Percentiles rank a stretch among this genome's conserved stretches.
phyloP scores from a whole-genome alignment of 2,888 invertebrate species.

The Drosophila pseudotakahashii region DNA sequence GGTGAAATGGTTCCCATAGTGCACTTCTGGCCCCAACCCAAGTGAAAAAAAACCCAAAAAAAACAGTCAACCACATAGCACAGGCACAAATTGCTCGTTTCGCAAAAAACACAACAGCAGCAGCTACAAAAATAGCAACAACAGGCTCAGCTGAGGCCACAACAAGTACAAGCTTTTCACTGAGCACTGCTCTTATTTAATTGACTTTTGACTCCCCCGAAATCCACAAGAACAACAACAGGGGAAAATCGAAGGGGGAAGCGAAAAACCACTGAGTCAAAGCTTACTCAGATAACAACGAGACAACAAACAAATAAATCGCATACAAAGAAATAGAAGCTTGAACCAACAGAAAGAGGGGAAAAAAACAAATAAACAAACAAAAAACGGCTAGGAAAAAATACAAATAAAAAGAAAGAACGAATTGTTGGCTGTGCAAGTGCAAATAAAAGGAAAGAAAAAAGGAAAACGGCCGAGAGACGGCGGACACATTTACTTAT shows the following conservation, averaged over 20 bases:
- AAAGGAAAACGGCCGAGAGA: constrained; percentile 47
- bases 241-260: constrained; percentile 17
- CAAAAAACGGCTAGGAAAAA: constrained; percentile 28
- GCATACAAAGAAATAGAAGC: constrained; percentile 68
- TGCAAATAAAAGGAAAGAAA: constrained; percentile 68
- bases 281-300: constrained; percentile 76
- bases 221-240: constrained; percentile 50
- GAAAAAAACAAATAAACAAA: constrained; percentile 39
- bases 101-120: constrained; percentile 47
- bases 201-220: constrained; percentile 82
- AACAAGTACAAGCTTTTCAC: constrained; percentile 67
- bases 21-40: constrained; percentile 47
- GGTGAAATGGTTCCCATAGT: constrained; percentile 75
- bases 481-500: constrained; percentile 80
- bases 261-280: constrained; percentile 33
- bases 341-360: constrained; percentile 56
- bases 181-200: constrained; percentile 82
- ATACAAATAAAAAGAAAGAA: constrained; percentile 50
- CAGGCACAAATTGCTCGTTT: constrained; percentile 75
- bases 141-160: constrained; percentile 31
- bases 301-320: constrained; percentile 79
- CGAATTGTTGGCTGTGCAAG: constrained; percentile 67
- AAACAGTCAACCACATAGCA: constrained; percentile 46
- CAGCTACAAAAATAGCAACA: constrained; percentile 30
- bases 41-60: constrained; percentile 18